A percentile compares a stretch with the other conserved stretches of the same genome.
These are phyloP conservation scores for Sphecodes monilicornis DNA, from an alignment of 2,888 invertebrate species.

Conservation along the genomic window DNA sequence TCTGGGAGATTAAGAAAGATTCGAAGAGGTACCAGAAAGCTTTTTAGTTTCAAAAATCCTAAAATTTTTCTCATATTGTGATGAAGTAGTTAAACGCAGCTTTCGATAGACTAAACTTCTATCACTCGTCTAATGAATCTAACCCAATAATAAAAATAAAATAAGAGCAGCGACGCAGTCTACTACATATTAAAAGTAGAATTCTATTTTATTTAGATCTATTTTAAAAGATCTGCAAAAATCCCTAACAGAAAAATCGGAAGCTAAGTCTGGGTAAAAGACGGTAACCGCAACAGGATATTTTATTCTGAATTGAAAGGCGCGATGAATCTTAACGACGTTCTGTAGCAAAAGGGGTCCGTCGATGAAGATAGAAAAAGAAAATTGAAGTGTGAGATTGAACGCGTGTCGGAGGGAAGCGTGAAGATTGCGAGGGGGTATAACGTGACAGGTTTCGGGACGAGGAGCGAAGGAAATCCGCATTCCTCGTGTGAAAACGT, in stretches of 20 bases:
- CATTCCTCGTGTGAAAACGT: constrained; percentile 73
- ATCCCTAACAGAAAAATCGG: neutral
- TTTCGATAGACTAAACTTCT: neutral
- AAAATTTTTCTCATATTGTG: no score
- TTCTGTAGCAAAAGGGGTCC: neutral
- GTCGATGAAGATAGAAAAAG: constrained; percentile 6
- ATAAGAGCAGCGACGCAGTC: no score
- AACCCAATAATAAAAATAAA: neutral
- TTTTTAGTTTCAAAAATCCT: no score
- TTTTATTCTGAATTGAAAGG: neutral
- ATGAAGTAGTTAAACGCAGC: no score
- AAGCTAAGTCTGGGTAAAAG: neutral
- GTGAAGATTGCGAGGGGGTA: constrained; percentile 3
- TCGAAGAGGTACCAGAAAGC: no score
- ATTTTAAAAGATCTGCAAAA: no score
- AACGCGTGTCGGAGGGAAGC: neutral
- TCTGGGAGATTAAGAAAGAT: no score
- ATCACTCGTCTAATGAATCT: neutral
- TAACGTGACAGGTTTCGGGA: constrained; percentile 25
- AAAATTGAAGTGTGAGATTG: constrained; percentile 13
- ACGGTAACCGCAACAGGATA: neutral
- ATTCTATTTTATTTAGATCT: no score
- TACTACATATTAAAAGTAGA: neutral
- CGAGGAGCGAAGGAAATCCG: constrained; percentile 44
- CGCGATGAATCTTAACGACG: neutral